These are phyloP conservation scores for Diadegma fenestrale DNA, from an alignment of 2,888 invertebrate species.

Conservation along the genomic window DNA sequence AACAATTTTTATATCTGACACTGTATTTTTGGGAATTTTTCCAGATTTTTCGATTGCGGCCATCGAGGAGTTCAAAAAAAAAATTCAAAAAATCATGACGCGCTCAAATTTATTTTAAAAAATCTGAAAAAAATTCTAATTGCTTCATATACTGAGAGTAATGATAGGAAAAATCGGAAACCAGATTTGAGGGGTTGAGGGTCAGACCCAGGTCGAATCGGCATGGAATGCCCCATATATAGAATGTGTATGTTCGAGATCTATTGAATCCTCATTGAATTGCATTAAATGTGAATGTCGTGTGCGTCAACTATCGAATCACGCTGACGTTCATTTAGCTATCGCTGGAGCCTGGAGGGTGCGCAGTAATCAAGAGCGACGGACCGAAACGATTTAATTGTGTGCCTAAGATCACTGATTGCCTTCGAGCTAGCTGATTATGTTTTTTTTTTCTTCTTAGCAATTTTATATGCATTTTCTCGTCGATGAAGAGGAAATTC, in stretches of 20 bases:
- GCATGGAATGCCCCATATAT: too few relatives aligned
- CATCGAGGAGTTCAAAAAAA: too few relatives aligned
- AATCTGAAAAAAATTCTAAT: too few relatives aligned
- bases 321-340: slow-evolving; percentile 30
- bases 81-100: too few relatives aligned
- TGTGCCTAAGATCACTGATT: slow-evolving; percentile 2
- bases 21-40: too few relatives aligned
- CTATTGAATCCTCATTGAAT: slow-evolving; percentile 58
- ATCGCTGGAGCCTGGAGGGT: slow-evolving; percentile 6
- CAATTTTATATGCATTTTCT: not conserved
- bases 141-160: too few relatives aligned
- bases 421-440: not conserved
- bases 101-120: too few relatives aligned
- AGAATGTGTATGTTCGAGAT: slow-evolving; percentile 3
- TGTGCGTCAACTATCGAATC: slow-evolving; percentile 28
- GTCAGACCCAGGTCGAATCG: too few relatives aligned
- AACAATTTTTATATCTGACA: too few relatives aligned
- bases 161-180: too few relatives aligned
- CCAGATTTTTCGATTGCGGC: too few relatives aligned
- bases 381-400: slow-evolving; percentile 28
- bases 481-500: not conserved
- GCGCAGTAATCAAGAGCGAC: slow-evolving; percentile 8
- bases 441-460: not conserved
- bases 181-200: too few relatives aligned
- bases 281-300: slow-evolving; percentile 10